phyloP scores from a whole-genome alignment of 2,113 vertebrate genomes.

The Cervus canadensis region DNA sequence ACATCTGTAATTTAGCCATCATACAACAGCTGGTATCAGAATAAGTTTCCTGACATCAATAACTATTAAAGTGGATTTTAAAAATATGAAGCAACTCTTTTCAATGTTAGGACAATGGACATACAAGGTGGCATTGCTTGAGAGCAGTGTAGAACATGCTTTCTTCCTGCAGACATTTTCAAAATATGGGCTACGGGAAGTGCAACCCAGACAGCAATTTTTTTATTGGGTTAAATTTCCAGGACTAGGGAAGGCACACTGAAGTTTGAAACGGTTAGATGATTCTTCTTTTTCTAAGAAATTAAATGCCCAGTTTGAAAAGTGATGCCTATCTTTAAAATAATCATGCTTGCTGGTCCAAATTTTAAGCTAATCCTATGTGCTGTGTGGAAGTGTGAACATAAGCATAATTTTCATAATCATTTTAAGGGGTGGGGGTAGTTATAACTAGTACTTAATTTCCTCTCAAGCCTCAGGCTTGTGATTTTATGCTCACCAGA shows the following conservation, averaged over 20 bases:
- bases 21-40: background rate
- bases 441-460: background rate
- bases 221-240: background rate
- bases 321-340: background rate
- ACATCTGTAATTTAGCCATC: background rate
- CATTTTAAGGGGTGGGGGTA: background rate
- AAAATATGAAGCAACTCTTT: background rate
- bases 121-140: background rate
- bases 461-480: background rate
- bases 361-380: background rate
- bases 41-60: background rate
- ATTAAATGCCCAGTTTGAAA: background rate
- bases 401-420: background rate
- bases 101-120: background rate
- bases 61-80: background rate
- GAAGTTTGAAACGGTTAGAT: background rate
- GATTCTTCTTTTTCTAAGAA: constrained; percentile 11
- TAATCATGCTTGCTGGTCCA: background rate
- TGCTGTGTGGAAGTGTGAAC: background rate
- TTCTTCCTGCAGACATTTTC: background rate
- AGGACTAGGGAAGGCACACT: background rate
- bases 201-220: background rate
- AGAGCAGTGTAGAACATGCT: background rate
- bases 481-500: background rate
- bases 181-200: background rate